Percentiles rank a stretch among this genome's conserved stretches.
Evolutionary conservation across 2,797 vertebrate species (phyloP).

Genomic region (Malacoctenus gilli): DNA sequence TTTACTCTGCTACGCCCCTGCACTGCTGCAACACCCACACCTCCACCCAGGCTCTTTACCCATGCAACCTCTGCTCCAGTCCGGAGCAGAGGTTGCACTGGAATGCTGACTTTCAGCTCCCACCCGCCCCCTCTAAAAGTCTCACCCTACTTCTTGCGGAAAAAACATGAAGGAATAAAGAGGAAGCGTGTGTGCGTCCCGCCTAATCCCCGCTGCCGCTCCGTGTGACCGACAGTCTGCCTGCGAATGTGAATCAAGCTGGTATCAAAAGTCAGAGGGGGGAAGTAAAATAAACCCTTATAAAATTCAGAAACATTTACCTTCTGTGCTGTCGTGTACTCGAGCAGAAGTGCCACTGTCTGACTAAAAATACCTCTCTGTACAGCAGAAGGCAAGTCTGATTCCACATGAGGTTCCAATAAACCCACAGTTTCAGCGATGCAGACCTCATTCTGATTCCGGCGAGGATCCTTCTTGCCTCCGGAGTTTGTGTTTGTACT

Average conservation of each 20-base stretch:
- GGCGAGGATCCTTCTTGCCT: constrained; percentile 53
- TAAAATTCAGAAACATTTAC: constrained; percentile 39
- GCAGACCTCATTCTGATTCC: constrained; percentile 60
- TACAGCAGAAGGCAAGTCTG: constrained; percentile 67
- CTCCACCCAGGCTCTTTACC: constrained; percentile 60
- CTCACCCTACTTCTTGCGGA: constrained; percentile 47
- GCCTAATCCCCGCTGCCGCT: constrained; percentile 30
- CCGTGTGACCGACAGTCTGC: constrained; percentile 26
- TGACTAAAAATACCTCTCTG: constrained; percentile 62
- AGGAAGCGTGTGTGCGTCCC: constrained; percentile 26
- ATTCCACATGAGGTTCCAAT: constrained; percentile 62
- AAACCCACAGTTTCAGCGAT: constrained; percentile 67
- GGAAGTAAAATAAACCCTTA: too few species aligned
- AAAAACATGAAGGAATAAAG: constrained; percentile 37
- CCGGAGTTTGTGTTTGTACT: constrained; percentile 44
- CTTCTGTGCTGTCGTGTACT: constrained; percentile 38
- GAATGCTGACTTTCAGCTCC: constrained; percentile 67
- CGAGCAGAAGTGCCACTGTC: constrained; percentile 57
- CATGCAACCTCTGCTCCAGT: constrained; percentile 58
- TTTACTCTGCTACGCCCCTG: constrained; percentile 75
- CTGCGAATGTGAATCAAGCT: constrained; percentile 29
- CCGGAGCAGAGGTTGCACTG: constrained; percentile 48
- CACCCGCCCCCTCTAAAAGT: constrained; percentile 40
- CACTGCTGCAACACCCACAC: constrained; percentile 65
- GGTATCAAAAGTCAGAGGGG: background rate